phyloP scores from a whole-genome alignment of 2,797 vertebrate genomes.

The Arremon brunneinucha region DNA sequence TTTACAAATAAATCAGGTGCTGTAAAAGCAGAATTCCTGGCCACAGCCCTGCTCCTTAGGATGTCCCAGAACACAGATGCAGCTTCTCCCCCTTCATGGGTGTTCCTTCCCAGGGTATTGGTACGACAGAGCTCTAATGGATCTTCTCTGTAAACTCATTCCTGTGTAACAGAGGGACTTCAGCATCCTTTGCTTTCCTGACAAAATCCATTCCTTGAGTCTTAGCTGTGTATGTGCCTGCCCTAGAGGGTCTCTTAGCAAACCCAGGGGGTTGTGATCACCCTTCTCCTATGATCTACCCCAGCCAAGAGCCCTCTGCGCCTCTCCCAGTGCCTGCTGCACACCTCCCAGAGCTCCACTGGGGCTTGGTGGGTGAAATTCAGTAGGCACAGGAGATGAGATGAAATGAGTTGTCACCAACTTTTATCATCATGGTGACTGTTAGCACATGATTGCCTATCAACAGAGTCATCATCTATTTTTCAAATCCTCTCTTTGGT shows the following conservation, averaged over 20 bases:
- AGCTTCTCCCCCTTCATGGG: background rate
- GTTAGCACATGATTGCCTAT: background rate
- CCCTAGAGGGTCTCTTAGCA: background rate
- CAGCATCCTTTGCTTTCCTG: background rate
- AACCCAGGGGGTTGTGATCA: background rate
- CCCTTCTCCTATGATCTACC: background rate
- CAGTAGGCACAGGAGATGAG: background rate
- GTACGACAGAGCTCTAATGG: background rate
- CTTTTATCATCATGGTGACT: background rate
- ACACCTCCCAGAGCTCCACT: background rate
- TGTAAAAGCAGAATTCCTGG: background rate
- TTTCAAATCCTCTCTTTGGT: background rate
- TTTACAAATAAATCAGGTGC: background rate
- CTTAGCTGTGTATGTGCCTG: background rate
- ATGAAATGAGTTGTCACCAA: background rate
- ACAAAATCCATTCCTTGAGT: background rate
- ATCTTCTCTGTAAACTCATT: background rate
- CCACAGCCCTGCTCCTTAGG: background rate
- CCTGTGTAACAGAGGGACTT: background rate
- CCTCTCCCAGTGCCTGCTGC: background rate
- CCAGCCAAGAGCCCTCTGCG: background rate
- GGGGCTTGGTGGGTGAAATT: background rate
- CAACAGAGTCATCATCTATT: background rate
- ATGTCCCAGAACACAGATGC: background rate
- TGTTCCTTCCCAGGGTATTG: background rate